A percentile compares a stretch with the other conserved stretches of the same genome.
These are phyloP conservation scores for Caretta caretta DNA, from an alignment of 2,113 vertebrate species.

Conservation along the genomic window DNA sequence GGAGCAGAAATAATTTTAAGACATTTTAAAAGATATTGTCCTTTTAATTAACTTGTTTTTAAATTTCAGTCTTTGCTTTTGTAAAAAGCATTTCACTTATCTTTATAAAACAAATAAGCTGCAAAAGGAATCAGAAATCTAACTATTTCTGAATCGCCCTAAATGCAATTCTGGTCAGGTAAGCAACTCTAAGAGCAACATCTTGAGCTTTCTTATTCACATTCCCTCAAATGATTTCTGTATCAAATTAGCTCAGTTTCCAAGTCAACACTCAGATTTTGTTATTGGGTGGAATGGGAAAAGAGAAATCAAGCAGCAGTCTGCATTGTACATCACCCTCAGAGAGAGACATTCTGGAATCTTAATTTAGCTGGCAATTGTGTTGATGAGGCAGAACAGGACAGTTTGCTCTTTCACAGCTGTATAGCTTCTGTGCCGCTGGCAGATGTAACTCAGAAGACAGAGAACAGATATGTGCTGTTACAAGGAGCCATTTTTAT, in stretches of 20 bases:
- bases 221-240: background rate
- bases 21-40: background rate
- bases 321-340: background rate
- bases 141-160: slow-evolving; percentile 9
- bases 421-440: slow-evolving; percentile 42
- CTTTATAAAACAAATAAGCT: slow-evolving; percentile 1
- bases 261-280: background rate
- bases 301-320: background rate
- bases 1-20: background rate
- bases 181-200: background rate
- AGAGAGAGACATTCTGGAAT: slow-evolving; percentile 33
- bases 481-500: background rate
- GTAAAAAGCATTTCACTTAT: background rate
- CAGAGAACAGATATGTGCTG: background rate
- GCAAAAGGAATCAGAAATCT: background rate
- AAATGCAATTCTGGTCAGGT: background rate
- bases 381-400: slow-evolving; percentile 24
- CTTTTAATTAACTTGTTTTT: slow-evolving; percentile 20
- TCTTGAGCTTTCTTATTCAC: background rate
- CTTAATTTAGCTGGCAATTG: slow-evolving; percentile 28
- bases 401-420: slow-evolving; percentile 41
- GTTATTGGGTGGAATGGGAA: background rate
- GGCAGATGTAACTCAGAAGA: slow-evolving; percentile 21
- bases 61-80: background rate
- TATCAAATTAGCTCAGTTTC: slow-evolving; percentile 27